phyloP scores from a whole-genome alignment of 2,113 vertebrate species.

The Ictalurus punctatus region DNA sequence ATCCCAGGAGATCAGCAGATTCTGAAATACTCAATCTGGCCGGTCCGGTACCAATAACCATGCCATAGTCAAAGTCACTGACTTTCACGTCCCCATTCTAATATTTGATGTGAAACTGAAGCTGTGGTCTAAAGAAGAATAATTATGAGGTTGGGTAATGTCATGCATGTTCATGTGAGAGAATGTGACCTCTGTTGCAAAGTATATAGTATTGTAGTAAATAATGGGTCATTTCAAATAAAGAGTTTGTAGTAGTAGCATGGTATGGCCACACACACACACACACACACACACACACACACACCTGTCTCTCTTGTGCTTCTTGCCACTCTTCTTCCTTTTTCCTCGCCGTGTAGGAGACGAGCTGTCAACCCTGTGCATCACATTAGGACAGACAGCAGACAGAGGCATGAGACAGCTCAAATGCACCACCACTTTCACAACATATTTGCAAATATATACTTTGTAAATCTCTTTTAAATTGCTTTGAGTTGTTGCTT shows the following conservation, averaged over 20 bases:
- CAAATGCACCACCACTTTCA: not conserved
- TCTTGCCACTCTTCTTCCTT: constrained; percentile 89
- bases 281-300: constrained; percentile 32
- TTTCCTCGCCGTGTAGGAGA: constrained; percentile 90
- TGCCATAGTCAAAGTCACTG: not conserved
- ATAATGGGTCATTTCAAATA: not conserved
- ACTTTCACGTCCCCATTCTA: not conserved
- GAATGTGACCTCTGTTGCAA: not conserved
- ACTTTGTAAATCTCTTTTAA: not conserved
- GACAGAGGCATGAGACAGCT: constrained; percentile 19
- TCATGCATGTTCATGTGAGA: not conserved
- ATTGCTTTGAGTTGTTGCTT: not conserved
- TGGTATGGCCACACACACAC: constrained; percentile 47
- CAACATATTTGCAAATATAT: not conserved
- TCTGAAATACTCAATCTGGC: not conserved
- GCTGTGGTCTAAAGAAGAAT: not conserved
- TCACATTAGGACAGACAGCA: constrained; percentile 46
- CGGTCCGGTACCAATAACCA: not conserved
- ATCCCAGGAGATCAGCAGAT: not conserved
- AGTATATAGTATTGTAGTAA: not conserved
- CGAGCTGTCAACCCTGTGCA: constrained; percentile 83
- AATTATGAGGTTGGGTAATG: not conserved
- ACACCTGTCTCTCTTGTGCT: constrained; percentile 92
- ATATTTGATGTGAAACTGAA: not conserved
- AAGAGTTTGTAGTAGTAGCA: not conserved